Percentiles rank a stretch among this genome's conserved stretches.
Conservation (phyloP, 2,797 vertebrate species). For the Anas bahamensis region DNA sequence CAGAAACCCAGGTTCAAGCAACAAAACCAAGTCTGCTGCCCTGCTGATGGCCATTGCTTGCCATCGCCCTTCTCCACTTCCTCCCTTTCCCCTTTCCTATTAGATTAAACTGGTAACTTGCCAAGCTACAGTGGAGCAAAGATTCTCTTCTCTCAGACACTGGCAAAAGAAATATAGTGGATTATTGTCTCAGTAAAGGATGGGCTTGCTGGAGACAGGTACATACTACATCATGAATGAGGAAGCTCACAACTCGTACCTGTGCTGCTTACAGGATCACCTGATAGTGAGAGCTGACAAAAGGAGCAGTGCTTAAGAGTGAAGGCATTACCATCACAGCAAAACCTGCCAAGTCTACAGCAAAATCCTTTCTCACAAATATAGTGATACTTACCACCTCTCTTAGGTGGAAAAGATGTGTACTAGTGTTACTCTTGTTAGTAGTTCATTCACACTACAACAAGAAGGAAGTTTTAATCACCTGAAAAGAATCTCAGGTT, state of each 20-base stretch:
- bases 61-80: background rate
- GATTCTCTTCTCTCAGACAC: background rate
- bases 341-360: background rate
- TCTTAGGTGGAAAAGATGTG: background rate
- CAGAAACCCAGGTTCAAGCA: background rate
- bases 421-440: background rate
- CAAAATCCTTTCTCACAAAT: background rate
- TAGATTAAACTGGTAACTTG: background rate
- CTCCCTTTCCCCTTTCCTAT: fast-evolving
- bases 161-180: background rate
- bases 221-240: background rate
- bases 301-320: background rate
- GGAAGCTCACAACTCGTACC: background rate
- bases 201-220: background rate
- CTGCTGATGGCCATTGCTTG: background rate
- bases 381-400: background rate
- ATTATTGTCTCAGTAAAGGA: background rate
- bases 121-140: background rate
- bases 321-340: background rate
- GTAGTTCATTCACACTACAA: background rate
- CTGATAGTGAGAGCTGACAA: background rate
- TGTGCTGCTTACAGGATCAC: background rate
- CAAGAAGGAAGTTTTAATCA: background rate
- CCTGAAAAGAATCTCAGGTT: background rate
- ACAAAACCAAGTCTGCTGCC: background rate